These are phyloP conservation scores for Motacilla tschutschensis DNA, from an alignment of 2,113 vertebrate species.

Conservation along the genomic window DNA sequence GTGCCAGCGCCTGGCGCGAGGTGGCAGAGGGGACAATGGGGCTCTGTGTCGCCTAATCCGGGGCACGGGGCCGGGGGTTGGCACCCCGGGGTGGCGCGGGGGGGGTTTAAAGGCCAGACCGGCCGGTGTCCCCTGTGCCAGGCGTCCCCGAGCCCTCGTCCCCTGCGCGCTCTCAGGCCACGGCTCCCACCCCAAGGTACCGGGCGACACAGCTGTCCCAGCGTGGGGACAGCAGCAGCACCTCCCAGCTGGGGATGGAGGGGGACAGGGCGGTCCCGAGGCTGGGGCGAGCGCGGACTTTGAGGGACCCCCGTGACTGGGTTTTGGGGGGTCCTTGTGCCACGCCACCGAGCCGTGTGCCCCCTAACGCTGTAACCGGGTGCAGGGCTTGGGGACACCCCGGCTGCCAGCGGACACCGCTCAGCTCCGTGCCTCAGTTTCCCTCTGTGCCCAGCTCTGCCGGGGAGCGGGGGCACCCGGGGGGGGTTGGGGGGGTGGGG, in stretches of 20 bases:
- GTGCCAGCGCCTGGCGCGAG: neutral
- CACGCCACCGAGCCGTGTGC: neutral
- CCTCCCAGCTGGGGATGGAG: neutral
- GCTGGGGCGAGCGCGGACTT: no score
- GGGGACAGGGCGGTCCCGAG: neutral
- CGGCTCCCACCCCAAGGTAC: constrained; percentile 14
- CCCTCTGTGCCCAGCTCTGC: neutral
- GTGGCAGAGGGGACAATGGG: constrained; percentile 29
- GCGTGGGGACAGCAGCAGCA: neutral
- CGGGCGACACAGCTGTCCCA: neutral
- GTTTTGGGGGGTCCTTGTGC: neutral
- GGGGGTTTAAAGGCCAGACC: neutral
- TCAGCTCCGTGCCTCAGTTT: neutral
- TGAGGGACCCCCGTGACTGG: neutral
- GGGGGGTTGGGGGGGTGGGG: neutral
- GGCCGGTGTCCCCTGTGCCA: neutral
- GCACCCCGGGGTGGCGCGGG: neutral
- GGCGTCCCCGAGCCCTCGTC: neutral
- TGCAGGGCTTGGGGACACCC: neutral
- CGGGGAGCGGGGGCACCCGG: neutral
- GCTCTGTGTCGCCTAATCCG: constrained; percentile 43
- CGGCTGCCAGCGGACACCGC: neutral
- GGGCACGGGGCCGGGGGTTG: constrained; percentile 19
- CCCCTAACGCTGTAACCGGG: neutral
- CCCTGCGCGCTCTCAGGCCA: neutral